These are phyloP conservation scores for Smutsia gigantea DNA, from an alignment of 2,797 vertebrate genomes.

Conservation along the genomic window DNA sequence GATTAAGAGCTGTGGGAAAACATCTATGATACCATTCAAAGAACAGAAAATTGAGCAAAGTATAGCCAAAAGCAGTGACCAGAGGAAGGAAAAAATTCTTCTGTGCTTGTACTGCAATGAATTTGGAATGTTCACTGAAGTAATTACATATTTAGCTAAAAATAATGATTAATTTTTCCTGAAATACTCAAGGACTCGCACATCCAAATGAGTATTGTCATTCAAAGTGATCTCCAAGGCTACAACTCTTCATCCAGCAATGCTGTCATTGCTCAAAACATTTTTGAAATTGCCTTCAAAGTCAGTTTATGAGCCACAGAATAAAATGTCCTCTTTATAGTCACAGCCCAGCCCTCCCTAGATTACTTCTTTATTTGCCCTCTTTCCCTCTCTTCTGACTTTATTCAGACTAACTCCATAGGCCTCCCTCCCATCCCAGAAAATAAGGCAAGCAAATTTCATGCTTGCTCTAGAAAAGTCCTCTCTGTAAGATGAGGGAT, in stretches of 20 bases:
- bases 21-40: not conserved
- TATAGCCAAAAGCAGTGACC: not conserved
- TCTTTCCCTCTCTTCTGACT: not conserved
- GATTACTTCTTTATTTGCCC: constrained; percentile 33
- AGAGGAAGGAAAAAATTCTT: constrained; percentile 60
- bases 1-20: not conserved
- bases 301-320: constrained; percentile 56
- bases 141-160: constrained; percentile 63
- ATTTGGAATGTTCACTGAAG: constrained; percentile 57
- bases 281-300: constrained; percentile 60
- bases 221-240: constrained; percentile 53
- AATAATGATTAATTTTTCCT: constrained; percentile 66
- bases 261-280: constrained; percentile 53
- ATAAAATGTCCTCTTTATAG: constrained; percentile 51
- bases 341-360: constrained; percentile 7
- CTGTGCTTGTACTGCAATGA: not conserved
- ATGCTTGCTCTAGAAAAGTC: not conserved
- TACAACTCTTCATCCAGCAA: constrained; percentile 34
- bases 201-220: constrained; percentile 47
- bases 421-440: not conserved
- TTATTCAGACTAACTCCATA: constrained; percentile 41
- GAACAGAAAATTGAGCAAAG: constrained; percentile 10
- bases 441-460: not conserved
- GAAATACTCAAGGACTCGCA: constrained; percentile 36
- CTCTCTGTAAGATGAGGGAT: not conserved